Conservation (phyloP, 2,888 invertebrate genomes). For the Pollenia griseotomentosa region DNA sequence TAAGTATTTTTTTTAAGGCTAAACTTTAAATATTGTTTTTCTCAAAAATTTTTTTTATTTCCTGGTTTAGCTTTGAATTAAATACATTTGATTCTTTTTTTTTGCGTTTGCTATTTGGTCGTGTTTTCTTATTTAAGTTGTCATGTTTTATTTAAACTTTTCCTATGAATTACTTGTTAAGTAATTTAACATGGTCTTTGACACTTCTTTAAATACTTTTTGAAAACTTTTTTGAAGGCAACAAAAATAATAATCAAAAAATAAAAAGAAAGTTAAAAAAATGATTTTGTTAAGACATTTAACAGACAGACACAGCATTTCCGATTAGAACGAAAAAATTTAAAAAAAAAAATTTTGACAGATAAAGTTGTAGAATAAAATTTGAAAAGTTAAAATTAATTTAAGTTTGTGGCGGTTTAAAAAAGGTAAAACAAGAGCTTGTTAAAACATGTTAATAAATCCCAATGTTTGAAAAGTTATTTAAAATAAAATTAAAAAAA, state of each 20-base stretch:
- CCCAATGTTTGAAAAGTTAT: no score
- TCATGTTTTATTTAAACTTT: slow-evolving; percentile 16
- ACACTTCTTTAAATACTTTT: slow-evolving; percentile 22
- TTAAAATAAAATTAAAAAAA: no score
- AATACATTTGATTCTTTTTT: no score
- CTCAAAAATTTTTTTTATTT: not conserved
- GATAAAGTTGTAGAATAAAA: not conserved
- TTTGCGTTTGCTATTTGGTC: not conserved
- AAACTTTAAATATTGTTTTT: no score
- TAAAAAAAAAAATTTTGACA: no score
- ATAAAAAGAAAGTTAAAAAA: not conserved
- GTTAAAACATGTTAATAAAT: no score
- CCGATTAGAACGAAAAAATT: not conserved
- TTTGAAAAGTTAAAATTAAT: not conserved
- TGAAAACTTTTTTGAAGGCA: not conserved
- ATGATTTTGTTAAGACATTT: not conserved
- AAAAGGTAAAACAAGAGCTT: no score
- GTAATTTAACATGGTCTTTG: not conserved
- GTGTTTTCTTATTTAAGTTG: not conserved
- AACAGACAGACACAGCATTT: slow-evolving; percentile 8
- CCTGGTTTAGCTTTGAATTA: not conserved
- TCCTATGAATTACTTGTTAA: slow-evolving; percentile 24
- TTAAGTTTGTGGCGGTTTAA: not conserved
- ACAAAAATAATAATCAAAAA: not conserved
- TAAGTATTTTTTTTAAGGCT: no score